Evolutionary conservation across 2,113 vertebrate genomes (phyloP).

Genomic region (Sarotherodon lohbergeri): DNA sequence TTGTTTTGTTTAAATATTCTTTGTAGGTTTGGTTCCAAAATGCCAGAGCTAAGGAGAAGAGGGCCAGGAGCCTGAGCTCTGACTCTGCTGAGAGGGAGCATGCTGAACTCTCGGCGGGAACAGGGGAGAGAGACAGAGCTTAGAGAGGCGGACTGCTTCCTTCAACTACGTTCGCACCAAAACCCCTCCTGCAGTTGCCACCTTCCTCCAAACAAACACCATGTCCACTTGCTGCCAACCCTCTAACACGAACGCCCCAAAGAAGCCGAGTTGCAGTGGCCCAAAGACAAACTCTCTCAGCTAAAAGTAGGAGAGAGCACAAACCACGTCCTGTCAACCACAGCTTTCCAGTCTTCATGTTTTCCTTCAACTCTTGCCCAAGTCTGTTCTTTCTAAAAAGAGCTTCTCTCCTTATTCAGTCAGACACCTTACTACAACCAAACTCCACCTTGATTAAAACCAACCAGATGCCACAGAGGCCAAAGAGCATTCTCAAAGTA

Average conservation of each 20-base stretch:
- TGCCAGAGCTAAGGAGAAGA: slow-evolving; percentile 94
- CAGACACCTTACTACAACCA: slow-evolving; percentile 59
- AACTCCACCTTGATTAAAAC: slow-evolving; percentile 61
- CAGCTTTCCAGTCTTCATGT: slow-evolving; percentile 52
- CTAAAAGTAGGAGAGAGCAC: slow-evolving; percentile 73
- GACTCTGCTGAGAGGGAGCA: slow-evolving; percentile 67
- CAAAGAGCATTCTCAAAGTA: slow-evolving; percentile 99
- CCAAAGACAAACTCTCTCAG: slow-evolving; percentile 77
- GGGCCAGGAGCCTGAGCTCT: slow-evolving; percentile 77
- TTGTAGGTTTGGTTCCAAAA: slow-evolving; percentile 94
- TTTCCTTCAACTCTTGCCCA: slow-evolving; percentile 24
- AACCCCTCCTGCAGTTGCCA: slow-evolving; percentile 26
- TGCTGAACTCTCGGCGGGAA: slow-evolving; percentile 76
- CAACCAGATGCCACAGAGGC: slow-evolving; percentile 79
- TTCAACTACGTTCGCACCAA: slow-evolving; percentile 14
- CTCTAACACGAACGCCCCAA: slow-evolving; percentile 64
- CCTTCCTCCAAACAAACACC: slow-evolving; percentile 17
- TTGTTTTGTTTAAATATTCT: neutral
- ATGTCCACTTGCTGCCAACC: slow-evolving; percentile 63
- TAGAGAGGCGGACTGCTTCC: slow-evolving; percentile 41
- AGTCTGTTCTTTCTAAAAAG: slow-evolving; percentile 44
- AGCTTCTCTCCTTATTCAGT: slow-evolving; percentile 33
- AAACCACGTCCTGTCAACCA: slow-evolving; percentile 49
- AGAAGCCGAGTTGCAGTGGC: slow-evolving; percentile 64
- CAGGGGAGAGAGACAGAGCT: slow-evolving; percentile 83